Conservation (phyloP, 2,113 vertebrate genomes). For the Odontesthes bonariensis region DNA sequence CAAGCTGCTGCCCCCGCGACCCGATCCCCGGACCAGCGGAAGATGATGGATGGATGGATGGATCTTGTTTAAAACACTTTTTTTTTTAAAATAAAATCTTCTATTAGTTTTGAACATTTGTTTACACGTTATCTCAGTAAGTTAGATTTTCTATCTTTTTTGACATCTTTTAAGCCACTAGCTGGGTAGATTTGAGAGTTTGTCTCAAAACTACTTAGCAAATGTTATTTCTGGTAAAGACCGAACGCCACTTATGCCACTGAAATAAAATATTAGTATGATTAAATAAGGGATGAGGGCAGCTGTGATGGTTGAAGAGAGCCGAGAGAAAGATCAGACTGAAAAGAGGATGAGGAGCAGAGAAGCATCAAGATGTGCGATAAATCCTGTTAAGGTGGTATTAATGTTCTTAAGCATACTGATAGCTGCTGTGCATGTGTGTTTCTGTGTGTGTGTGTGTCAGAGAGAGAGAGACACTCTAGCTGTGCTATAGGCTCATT, state of each 20-base stretch:
- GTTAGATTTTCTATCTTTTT: background rate
- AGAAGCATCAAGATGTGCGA: slow-evolving; percentile 34
- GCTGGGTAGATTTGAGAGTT: slow-evolving; percentile 27
- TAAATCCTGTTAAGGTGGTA: slow-evolving; percentile 70
- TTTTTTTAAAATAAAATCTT: no score
- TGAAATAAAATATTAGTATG: slow-evolving; percentile 39
- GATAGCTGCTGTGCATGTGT: slow-evolving; percentile 36
- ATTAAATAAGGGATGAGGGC: slow-evolving; percentile 35
- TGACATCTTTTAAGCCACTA: background rate
- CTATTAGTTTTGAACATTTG: no score
- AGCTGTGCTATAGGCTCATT: slow-evolving; percentile 68
- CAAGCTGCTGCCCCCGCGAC: no score
- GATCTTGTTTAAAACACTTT: no score
- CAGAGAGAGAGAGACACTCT: slow-evolving; percentile 19
- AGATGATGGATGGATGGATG: no score
- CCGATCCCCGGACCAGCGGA: no score
- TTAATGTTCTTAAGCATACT: slow-evolving; percentile 68
- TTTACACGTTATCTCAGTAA: no score
- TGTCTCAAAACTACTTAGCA: slow-evolving; percentile 28
- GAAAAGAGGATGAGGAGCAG: slow-evolving; percentile 12
- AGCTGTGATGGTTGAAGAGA: slow-evolving; percentile 8
- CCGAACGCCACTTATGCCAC: slow-evolving; percentile 19
- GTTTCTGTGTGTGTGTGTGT: slow-evolving; percentile 23
- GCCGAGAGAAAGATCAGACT: background rate
- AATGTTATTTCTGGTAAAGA: slow-evolving; percentile 45